Evolutionary conservation across 1,140 invertebrate species (phyloP).

Genomic region (Mamestra configurata): DNA sequence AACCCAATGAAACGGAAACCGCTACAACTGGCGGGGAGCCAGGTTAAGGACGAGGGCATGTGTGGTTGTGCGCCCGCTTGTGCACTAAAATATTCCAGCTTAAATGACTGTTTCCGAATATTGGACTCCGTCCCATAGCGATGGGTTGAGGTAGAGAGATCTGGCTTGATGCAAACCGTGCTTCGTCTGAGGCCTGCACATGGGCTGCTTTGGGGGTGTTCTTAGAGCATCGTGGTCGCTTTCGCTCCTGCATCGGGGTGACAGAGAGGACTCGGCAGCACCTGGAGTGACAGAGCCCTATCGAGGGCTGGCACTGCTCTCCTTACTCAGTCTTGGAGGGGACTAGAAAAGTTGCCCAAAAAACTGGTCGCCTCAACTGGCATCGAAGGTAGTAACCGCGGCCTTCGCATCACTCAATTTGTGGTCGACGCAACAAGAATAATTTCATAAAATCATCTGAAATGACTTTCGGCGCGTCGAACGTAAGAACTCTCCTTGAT

Average conservation of each 20-base stretch:
- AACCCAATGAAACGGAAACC: no score
- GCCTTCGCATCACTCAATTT: conserved; percentile 41
- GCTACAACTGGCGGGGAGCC: no score
- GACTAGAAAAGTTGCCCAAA: conserved; percentile 63
- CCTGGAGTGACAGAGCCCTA: conserved; percentile 34
- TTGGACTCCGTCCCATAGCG: conserved; percentile 57
- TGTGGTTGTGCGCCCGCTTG: no score
- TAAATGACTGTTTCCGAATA: conserved; percentile 53
- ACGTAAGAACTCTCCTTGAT: neutral
- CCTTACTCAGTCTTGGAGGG: conserved; percentile 53
- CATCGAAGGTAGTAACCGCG: conserved; percentile 51
- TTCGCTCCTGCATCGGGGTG: conserved; percentile 25
- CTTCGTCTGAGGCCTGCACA: conserved; percentile 56
- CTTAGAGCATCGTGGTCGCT: conserved; percentile 57
- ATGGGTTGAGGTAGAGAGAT: conserved; percentile 63
- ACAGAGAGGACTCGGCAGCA: conserved; percentile 51
- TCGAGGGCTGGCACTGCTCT: conserved; percentile 61
- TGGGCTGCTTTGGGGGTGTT: conserved; percentile 45
- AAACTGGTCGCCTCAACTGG: conserved; percentile 52
- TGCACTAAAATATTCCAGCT: conserved; percentile 54
- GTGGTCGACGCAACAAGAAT: conserved; percentile 51
- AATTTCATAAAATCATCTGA: neutral
- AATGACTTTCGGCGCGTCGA: neutral
- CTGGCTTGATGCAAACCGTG: conserved; percentile 54
- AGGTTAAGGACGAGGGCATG: no score